Evolutionary conservation across 2,888 invertebrate species (phyloP).

Genomic region (Metallyticus violacea): DNA sequence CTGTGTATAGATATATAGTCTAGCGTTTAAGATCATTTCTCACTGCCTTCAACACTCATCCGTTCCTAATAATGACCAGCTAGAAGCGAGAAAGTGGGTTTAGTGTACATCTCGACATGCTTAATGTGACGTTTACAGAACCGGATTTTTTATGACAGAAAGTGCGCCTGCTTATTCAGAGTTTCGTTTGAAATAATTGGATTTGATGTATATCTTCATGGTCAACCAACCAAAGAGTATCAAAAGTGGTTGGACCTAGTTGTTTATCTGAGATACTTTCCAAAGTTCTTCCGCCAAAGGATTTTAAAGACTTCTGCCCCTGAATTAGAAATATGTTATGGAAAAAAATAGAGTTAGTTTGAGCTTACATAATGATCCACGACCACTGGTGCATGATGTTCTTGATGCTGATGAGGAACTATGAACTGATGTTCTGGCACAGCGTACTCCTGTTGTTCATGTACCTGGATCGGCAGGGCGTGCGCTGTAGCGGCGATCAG

Average conservation of each 20-base stretch:
- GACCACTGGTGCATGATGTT: neutral
- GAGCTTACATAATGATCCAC: neutral
- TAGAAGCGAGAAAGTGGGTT: too few relatives aligned
- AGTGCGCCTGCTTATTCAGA: neutral
- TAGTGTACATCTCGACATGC: neutral
- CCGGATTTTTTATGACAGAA: neutral
- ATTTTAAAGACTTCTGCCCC: too few relatives aligned
- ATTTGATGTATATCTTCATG: neutral
- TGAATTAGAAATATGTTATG: too few relatives aligned
- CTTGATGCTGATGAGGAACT: neutral
- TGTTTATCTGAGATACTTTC: too few relatives aligned
- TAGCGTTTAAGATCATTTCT: too few relatives aligned
- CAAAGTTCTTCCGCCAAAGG: neutral
- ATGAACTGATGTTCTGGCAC: neutral
- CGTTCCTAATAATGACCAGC: too few relatives aligned
- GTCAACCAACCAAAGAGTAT: neutral
- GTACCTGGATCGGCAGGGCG: neutral
- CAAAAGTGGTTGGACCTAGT: neutral
- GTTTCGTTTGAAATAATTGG: neutral
- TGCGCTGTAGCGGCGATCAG: neutral
- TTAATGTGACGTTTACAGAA: neutral
- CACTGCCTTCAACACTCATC: too few relatives aligned
- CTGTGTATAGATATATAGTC: too few relatives aligned
- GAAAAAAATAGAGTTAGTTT: neutral
- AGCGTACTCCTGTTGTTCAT: neutral